Evolutionary conservation across 2,888 invertebrate genomes (phyloP).

Genomic region (Cryptocephalus primarius): DNA sequence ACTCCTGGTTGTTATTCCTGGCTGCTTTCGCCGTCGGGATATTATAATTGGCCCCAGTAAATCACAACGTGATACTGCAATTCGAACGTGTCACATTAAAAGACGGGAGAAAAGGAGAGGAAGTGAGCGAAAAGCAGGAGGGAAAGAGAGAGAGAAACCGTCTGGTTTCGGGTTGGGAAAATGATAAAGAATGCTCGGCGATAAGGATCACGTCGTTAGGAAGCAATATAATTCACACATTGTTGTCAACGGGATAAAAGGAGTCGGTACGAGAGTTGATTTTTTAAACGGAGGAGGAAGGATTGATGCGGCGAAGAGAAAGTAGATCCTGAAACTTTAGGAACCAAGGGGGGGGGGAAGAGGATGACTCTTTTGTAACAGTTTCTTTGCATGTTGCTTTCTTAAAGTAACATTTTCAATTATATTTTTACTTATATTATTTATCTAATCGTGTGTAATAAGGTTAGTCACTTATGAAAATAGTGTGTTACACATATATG

Average conservation of each 20-base stretch:
- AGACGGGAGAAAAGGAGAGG: neutral
- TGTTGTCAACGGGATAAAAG: neutral
- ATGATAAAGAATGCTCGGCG: constrained; percentile 4
- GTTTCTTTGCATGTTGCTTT: no score
- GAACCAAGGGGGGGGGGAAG: no score
- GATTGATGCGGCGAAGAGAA: no score
- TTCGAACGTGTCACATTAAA: constrained; percentile 8
- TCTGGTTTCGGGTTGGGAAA: constrained; percentile 4
- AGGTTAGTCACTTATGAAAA: no score
- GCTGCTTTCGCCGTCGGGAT: constrained; percentile 4
- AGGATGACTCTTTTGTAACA: no score
- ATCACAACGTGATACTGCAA: constrained; percentile 8
- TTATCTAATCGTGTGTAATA: no score
- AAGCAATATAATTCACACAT: constrained; percentile 4
- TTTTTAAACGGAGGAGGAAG: neutral
- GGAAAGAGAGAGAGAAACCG: constrained; percentile 1
- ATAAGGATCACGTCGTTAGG: constrained; percentile 4
- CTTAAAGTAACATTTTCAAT: no score
- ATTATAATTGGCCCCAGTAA: constrained; percentile 8
- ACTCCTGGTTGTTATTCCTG: constrained; percentile 1
- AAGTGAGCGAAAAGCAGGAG: no score
- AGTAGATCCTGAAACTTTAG: no score
- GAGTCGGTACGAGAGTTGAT: constrained; percentile 1
- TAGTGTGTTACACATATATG: no score
- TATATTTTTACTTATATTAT: no score